Percentiles rank a stretch among this genome's conserved stretches.
Evolutionary conservation across 1,140 invertebrate species (phyloP).

Genomic region (Arctopsyche grandis): DNA sequence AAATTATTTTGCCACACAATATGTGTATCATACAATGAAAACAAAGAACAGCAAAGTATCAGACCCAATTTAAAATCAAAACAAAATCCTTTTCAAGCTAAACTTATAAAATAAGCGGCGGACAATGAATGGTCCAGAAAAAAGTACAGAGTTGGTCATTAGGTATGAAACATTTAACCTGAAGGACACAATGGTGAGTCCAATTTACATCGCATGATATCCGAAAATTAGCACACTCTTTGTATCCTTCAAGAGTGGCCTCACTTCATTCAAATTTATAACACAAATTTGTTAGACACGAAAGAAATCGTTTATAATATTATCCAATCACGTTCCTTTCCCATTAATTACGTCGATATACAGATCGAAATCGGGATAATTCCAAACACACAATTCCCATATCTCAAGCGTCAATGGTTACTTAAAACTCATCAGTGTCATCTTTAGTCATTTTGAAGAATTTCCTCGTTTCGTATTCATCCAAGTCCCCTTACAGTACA

Average conservation of each 20-base stretch:
- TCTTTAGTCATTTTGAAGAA: neutral
- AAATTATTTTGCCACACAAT: too few relatives aligned
- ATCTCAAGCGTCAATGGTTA: neutral
- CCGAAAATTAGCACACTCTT: neutral
- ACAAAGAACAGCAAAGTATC: too few relatives aligned
- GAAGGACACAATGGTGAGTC: constrained; percentile 14
- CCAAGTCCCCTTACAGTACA: too few relatives aligned
- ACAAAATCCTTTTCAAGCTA: too few relatives aligned
- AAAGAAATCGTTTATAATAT: neutral
- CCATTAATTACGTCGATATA: neutral
- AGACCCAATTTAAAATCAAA: too few relatives aligned
- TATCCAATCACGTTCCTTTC: neutral
- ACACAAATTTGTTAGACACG: neutral
- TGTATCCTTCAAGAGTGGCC: neutral
- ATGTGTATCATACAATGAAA: too few relatives aligned
- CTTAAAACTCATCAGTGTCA: constrained; percentile 10
- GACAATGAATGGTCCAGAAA: too few relatives aligned
- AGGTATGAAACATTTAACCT: neutral
- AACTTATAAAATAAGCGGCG: too few relatives aligned
- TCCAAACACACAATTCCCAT: constrained; percentile 12
- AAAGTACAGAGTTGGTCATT: neutral
- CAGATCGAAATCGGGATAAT: neutral
- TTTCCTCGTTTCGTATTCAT: neutral
- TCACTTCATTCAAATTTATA: constrained; percentile 5
- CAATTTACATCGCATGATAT: constrained; percentile 14